Conservation (phyloP, 1,140 invertebrate genomes). For the Ostrea edulis region DNA sequence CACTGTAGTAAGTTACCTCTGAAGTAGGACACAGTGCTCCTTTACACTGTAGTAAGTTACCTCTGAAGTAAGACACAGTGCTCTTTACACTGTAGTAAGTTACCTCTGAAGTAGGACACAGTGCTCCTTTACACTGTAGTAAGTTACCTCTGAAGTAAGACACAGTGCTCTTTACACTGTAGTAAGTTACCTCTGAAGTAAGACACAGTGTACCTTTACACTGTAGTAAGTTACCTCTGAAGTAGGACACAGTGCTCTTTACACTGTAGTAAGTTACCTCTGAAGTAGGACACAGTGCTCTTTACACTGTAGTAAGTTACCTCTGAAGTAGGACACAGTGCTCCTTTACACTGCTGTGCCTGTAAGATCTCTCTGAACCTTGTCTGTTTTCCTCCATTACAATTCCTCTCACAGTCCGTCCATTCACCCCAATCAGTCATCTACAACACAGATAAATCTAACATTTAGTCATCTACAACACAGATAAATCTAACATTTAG, state of each 20-base stretch:
- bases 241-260: neutral
- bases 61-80: conserved; percentile 4
- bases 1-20: conserved; percentile 42
- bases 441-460: conserved; percentile 23
- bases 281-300: conserved; percentile 11
- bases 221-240: conserved; percentile 15
- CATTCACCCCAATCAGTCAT: conserved; percentile 57
- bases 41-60: conserved; percentile 38
- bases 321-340: neutral
- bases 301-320: conserved; percentile 41
- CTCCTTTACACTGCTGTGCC: conserved; percentile 40
- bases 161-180: too few species aligned
- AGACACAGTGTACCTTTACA: too few species aligned
- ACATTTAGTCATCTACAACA: neutral
- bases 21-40: conserved; percentile 30
- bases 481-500: too few species aligned
- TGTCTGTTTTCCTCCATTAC: conserved; percentile 53
- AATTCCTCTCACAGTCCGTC: conserved; percentile 57
- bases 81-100: too few species aligned
- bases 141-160: too few species aligned
- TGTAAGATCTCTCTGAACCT: conserved; percentile 44
- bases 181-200: too few species aligned
- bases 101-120: too few species aligned
- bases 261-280: conserved; percentile 47
- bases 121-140: too few species aligned